Evolutionary conservation across 2,888 invertebrate genomes (phyloP), one percentile per base, ranked within the genome.

Genomic region (Dicranocentrus wangi): DNA sequence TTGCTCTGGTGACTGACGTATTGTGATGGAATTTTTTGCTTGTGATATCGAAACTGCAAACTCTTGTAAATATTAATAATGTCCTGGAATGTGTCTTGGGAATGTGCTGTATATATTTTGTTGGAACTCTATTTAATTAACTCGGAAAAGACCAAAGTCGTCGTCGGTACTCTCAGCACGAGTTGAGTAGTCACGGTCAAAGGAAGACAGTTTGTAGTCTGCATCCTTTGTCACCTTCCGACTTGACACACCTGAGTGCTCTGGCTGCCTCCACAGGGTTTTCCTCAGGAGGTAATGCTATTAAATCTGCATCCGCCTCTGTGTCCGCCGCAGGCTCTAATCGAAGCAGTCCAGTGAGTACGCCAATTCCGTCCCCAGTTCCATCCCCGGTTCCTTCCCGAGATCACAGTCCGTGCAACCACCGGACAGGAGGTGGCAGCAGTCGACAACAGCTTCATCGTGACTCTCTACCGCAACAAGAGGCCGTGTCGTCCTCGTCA

Each of bases 121-220:
- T 53, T 53, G 53, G 15, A 27, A 15, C 27, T 8, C 23, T 58
- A 27, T 32, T 32, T 17, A 15, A 47, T 47, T 47, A 47, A 47
- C 47, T 47, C 47, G 17, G 25, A 55, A 58, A 81, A 81, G 81
- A 73, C 60, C 63, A 32, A 77, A 82, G 68, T 76, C 85, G 85
- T 32, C 84, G 87, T 32, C 83, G 87, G 5, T 82, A 65, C 81
- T 86, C 86, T 66, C 85, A 87, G 39, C 81, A 86, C 39, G 87
- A 87, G 42, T 82, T 87, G 75, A 85, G 81, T 63, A 71, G 61
- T 63, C 83, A 79, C 42, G 81, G 87, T 65, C 88, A 88, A 63
- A 84, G 88, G 75, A 87, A 88, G 73, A 88, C 88, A 7, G 86
- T 88, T 10, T 87, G 87, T 84, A 88, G 87, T 83, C 86, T 88